Percentiles rank a stretch among this genome's conserved stretches.
Evolutionary conservation across 2,888 invertebrate genomes (phyloP).

Genomic region (Eledone cirrhosa): DNA sequence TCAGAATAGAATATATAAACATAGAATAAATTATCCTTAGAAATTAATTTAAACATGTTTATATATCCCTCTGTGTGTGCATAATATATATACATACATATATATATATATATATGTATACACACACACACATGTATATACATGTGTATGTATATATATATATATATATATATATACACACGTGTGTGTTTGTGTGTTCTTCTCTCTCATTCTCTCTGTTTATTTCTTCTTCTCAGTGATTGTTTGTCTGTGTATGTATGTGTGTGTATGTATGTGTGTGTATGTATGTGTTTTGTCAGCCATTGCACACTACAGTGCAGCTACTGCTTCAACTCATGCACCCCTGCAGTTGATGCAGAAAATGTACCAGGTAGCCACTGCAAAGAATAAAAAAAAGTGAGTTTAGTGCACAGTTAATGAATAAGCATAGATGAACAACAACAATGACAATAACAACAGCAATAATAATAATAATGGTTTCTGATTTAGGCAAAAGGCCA

Average conservation of each 20-base stretch:
- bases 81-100: too few species aligned
- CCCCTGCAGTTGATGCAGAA: conserved; percentile 18
- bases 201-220: not conserved
- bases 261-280: not conserved
- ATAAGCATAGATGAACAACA: not conserved
- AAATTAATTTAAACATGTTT: too few species aligned
- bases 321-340: conserved; percentile 28
- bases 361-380: conserved; percentile 28
- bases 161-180: not conserved
- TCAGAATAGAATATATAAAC: too few species aligned
- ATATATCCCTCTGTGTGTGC: too few species aligned
- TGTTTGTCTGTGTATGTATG: not conserved
- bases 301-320: not conserved
- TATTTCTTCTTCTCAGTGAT: not conserved
- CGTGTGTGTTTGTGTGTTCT: not conserved
- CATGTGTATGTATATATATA: not conserved
- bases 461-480: too few species aligned
- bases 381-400: not conserved
- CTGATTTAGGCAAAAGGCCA: too few species aligned
- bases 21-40: too few species aligned
- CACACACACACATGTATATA: not conserved
- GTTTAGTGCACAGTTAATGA: conserved; percentile 16
- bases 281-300: conserved; percentile 4
- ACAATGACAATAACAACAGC: too few species aligned
- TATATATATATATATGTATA: too few species aligned